These are phyloP conservation scores for Andrena marginata DNA, from an alignment of 2,888 invertebrate species.

Conservation along the genomic window DNA sequence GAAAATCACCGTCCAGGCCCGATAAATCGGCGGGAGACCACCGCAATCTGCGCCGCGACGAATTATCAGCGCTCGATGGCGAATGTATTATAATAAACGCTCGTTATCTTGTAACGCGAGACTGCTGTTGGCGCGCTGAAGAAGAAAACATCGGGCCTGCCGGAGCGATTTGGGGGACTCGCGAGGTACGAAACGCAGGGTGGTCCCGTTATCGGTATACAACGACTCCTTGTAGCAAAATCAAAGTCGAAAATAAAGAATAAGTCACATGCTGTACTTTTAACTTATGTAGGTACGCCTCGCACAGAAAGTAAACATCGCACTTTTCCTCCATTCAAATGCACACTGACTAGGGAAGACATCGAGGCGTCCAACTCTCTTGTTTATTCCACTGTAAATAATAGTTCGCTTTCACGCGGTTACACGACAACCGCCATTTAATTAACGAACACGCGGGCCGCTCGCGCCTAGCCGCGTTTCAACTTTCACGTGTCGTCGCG, in stretches of 20 bases:
- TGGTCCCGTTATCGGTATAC: no score
- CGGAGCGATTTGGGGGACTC: background rate
- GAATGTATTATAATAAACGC: background rate
- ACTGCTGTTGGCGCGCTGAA: background rate
- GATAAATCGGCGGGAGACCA: slow-evolving; percentile 23
- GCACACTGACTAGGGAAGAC: background rate
- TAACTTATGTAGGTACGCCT: no score
- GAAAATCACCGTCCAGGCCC: slow-evolving; percentile 26
- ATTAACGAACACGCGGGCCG: slow-evolving; percentile 24
- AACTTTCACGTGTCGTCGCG: slow-evolving; percentile 27
- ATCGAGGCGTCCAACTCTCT: background rate
- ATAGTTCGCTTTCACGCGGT: slow-evolving; percentile 34
- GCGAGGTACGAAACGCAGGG: background rate
- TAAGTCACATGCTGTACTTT: no score
- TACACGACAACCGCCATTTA: slow-evolving; percentile 25
- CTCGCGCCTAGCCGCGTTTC: background rate
- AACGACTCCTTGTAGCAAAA: no score
- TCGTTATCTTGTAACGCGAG: background rate
- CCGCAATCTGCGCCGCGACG: slow-evolving; percentile 29
- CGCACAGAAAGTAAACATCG: no score
- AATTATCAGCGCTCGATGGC: slow-evolving; percentile 24
- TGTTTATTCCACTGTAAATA: slow-evolving; percentile 31
- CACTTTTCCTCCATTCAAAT: no score
- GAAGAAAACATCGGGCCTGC: background rate
- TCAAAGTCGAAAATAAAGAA: no score